Base-by-base conservation (phyloP, 2,888 invertebrate genomes). In the Luffia ferchaultella region DNA sequence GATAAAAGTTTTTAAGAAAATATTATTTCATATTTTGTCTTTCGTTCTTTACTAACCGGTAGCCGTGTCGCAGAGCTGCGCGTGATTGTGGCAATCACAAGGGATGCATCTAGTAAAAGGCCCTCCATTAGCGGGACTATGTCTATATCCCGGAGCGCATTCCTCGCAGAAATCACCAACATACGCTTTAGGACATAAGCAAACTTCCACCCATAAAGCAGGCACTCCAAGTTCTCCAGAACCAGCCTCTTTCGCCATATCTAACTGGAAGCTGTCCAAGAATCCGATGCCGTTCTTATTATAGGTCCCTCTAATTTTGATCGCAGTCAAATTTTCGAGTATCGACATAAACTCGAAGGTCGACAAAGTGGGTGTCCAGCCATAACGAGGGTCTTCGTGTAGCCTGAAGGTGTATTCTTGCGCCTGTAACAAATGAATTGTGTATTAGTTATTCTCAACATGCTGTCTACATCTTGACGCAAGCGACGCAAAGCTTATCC, bases 141-240 rank as follows among this genome's bases (percentile, higher is more conserved):
- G 95, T 46, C 96, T 90, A 70, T 89, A 99, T 1, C 98, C 98
- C 0, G 97, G 95, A 0, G 93, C 94, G 68, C 99, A 99, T 1
- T 96, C 96, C 73, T 99, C 98, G 65, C 99, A 99, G 71, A 95
- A 97, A 73, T 98, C 97, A 0, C 98, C 96, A 0, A 96, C 89
- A 59, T 95, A 96, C 0, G 90, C 93, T 62, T 86, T 85, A 0
- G 95, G 95, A 64, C 98, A 98, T 1, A 92, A 90, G 66, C 98
- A 98, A 64, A 92, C 91, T 71, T 98, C 98, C 18, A 98, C 92
- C 97, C 97, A 98, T 45, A 90, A 89, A 0, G 97, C 97, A 0
- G 92, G 87, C 2, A 88, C 87, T 1, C 92, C 89, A 42, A 48
- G 41, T 16, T 48, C 48, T 18, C 48, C 48, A 0, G 78, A 73